These are phyloP conservation scores for Actinopyga echinites DNA, from an alignment of 53 echinoderm and acorn worm genomes.

Conservation along the genomic window DNA sequence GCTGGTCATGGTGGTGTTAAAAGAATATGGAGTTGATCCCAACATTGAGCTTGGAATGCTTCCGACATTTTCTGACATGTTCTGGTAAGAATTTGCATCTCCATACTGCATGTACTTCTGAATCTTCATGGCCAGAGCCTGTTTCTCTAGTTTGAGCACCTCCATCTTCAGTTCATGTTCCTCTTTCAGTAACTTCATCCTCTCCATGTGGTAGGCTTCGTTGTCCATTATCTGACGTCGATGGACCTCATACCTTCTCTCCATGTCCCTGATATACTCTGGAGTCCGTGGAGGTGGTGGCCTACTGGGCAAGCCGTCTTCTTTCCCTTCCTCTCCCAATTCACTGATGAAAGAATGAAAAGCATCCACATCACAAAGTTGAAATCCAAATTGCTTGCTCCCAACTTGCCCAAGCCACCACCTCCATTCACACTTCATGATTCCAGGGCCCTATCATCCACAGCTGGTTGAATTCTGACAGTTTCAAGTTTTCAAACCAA, in stretches of 20 bases:
- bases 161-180: conserved; percentile 30
- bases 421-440: background rate
- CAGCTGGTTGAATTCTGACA: background rate
- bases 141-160: conserved; percentile 15
- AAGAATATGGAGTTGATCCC: too few relatives aligned
- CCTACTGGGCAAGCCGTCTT: background rate
- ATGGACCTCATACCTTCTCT: background rate
- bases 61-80: too few relatives aligned
- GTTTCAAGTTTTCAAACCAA: background rate
- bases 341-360: conserved; percentile 44
- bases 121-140: background rate
- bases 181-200: conserved; percentile 20
- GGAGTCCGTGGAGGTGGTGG: conserved; percentile 14
- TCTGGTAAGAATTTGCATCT: too few relatives aligned
- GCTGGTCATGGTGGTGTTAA: too few relatives aligned
- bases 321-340: background rate
- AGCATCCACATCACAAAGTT: conserved; percentile 36
- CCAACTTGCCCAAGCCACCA: conserved; percentile 20
- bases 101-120: background rate
- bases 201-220: conserved; percentile 1
- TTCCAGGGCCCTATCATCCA: background rate
- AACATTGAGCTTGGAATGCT: too few relatives aligned
- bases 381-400: background rate
- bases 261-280: conserved; percentile 18
- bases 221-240: conserved; percentile 15